These are phyloP conservation scores for Pycnomerus fuliginosus DNA, from an alignment of 2,888 invertebrate genomes.

Conservation along the genomic window DNA sequence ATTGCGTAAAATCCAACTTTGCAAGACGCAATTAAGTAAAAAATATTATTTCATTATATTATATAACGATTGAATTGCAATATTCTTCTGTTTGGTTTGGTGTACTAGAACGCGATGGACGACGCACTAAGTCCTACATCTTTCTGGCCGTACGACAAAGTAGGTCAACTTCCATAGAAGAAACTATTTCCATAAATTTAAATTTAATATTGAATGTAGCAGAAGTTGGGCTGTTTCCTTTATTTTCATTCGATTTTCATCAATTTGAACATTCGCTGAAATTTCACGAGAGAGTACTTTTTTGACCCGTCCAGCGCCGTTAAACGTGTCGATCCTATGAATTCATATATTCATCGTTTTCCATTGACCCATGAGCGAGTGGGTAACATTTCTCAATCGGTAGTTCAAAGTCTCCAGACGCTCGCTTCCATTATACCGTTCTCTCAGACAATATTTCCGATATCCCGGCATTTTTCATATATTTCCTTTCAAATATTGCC, in stretches of 20 bases:
- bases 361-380: conserved; percentile 30
- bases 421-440: conserved; percentile 31
- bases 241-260: conserved; percentile 15
- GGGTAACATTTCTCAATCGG: conserved; percentile 32
- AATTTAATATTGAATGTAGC: conserved; percentile 18
- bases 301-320: conserved; percentile 23
- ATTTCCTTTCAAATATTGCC: conserved; percentile 36
- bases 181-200: conserved; percentile 22
- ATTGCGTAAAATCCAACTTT: too few species aligned
- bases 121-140: too few species aligned
- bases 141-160: too few species aligned
- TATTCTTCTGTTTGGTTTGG: too few species aligned
- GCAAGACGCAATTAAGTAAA: too few species aligned
- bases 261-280: conserved; percentile 12
- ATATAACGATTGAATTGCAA: too few species aligned
- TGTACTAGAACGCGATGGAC: too few species aligned
- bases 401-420: conserved; percentile 26
- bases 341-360: conserved; percentile 35
- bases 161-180: too few species aligned
- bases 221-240: conserved; percentile 17
- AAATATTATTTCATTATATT: too few species aligned
- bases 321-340: conserved; percentile 28
- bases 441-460: conserved; percentile 35
- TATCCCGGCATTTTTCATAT: conserved; percentile 39
- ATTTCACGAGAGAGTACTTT: conserved; percentile 22